A percentile compares a stretch with the other conserved stretches of the same genome.
phyloP scores from a whole-genome alignment of 2,113 vertebrate genomes.

The Heloderma charlesbogerti region DNA sequence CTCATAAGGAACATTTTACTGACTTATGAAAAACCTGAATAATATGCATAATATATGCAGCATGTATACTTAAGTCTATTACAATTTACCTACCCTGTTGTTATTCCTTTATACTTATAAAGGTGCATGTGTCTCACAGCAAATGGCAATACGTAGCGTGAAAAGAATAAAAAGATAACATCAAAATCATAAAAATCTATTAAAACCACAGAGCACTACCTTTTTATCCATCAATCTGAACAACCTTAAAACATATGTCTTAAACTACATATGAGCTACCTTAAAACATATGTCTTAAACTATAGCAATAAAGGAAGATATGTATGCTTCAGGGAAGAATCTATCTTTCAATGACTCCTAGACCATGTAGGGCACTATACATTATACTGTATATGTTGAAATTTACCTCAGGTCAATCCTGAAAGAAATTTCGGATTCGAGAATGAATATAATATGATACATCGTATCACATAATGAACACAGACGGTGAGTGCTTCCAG shows the following conservation, averaged over 20 bases:
- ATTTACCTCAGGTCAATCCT: not conserved
- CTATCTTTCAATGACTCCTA: not conserved
- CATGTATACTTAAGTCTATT: not conserved
- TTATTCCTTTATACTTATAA: not conserved
- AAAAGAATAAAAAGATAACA: not conserved
- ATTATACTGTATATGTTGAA: not conserved
- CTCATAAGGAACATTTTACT: not conserved
- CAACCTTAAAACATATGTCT: not conserved
- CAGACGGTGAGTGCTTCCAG: too few relatives aligned
- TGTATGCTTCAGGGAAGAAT: not conserved
- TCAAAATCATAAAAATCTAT: not conserved
- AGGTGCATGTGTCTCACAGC: not conserved
- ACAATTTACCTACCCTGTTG: not conserved
- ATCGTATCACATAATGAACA: not conserved
- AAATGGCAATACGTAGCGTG: not conserved
- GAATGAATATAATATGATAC: not conserved
- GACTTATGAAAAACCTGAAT: too few relatives aligned
- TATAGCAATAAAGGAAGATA: not conserved
- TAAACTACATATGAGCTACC: not conserved
- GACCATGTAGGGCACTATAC: not conserved
- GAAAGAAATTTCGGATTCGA: not conserved
- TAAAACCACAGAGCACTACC: not conserved
- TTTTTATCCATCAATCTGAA: not conserved
- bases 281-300: not conserved
- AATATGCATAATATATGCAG: not conserved